A percentile compares a stretch with the other conserved stretches of the same genome.
Conservation (phyloP, 2,797 vertebrate genomes). For the Tympanoctomys barrerae region DNA sequence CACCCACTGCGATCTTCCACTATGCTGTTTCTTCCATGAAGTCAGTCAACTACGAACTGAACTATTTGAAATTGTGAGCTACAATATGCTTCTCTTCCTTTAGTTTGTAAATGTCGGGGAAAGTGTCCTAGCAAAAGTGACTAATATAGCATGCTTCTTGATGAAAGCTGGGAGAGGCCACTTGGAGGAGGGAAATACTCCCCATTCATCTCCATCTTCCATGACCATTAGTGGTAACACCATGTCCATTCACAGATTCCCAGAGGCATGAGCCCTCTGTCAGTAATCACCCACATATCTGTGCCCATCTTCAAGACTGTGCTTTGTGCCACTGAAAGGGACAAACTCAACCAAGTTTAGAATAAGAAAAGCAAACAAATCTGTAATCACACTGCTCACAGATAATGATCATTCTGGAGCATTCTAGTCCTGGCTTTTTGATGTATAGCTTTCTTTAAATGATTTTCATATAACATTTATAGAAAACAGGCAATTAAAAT, state of each 20-base stretch:
- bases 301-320: background rate
- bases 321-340: background rate
- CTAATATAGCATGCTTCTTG: background rate
- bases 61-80: background rate
- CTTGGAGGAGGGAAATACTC: background rate
- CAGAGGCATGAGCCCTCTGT: background rate
- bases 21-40: background rate
- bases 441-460: slow-evolving; percentile 37
- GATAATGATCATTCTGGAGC: background rate
- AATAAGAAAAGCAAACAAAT: slow-evolving; percentile 35
- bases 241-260: background rate
- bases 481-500: slow-evolving; percentile 54
- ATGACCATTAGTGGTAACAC: no score
- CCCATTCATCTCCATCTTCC: background rate
- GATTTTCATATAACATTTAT: slow-evolving; percentile 42
- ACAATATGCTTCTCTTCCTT: background rate
- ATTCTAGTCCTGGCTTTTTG: background rate
- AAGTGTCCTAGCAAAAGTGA: background rate
- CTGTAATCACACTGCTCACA: background rate
- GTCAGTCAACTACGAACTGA: background rate
- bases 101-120: background rate
- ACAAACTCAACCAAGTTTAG: background rate
- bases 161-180: background rate
- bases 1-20: background rate
- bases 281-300: background rate